phyloP scores from a whole-genome alignment of 1,140 invertebrate species.

The Neodiprion virginianus region DNA sequence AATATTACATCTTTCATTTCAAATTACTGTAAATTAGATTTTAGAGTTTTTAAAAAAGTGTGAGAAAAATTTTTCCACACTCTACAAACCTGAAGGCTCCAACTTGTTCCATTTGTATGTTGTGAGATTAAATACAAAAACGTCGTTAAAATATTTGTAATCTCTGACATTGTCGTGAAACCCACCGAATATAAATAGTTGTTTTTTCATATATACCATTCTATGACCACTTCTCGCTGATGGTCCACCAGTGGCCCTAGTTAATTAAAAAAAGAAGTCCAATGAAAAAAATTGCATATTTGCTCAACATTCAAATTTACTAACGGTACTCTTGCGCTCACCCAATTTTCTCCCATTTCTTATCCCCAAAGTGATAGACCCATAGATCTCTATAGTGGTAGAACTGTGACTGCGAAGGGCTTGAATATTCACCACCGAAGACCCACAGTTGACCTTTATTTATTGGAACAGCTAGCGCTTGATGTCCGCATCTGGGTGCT shows the following conservation, averaged over 20 bases:
- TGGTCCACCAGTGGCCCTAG: conserved; percentile 75
- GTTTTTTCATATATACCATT: conserved; percentile 82
- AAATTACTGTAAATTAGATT: too few relatives aligned
- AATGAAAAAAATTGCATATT: conserved; percentile 6
- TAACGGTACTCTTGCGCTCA: conserved; percentile 43
- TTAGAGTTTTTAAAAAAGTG: conserved; percentile 15
- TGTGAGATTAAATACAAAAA: conserved; percentile 84
- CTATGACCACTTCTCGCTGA: conserved; percentile 88
- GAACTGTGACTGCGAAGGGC: conserved; percentile 89
- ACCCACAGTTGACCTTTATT: conserved; percentile 82
- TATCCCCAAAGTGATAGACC: conserved; percentile 80
- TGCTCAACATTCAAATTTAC: neutral
- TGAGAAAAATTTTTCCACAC: neutral
- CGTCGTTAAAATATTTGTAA: conserved; percentile 91
- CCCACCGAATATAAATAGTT: conserved; percentile 88
- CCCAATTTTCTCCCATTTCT: conserved; percentile 89
- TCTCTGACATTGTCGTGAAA: conserved; percentile 89
- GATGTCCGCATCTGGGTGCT: conserved; percentile 87
- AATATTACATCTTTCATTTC: conserved; percentile 9
- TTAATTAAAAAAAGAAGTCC: conserved; percentile 34
- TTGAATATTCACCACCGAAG: conserved; percentile 94
- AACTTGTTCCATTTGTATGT: conserved; percentile 83
- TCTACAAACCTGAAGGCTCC: conserved; percentile 64
- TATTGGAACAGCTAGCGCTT: conserved; percentile 76
- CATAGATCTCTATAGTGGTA: conserved; percentile 94